These are phyloP conservation scores for Pollenia amentaria DNA, from an alignment of 2,888 invertebrate genomes.

Conservation along the genomic window DNA sequence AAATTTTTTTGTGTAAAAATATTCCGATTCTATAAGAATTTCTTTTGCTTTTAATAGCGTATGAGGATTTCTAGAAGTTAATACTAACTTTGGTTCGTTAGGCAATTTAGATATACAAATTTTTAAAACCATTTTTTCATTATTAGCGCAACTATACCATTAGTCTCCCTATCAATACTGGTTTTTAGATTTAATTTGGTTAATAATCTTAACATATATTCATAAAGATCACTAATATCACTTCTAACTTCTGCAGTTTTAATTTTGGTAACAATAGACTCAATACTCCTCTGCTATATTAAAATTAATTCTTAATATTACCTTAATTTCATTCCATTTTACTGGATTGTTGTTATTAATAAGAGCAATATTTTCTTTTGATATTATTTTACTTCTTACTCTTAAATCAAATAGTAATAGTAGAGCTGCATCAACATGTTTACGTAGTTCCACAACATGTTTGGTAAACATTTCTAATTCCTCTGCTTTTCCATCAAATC, in stretches of 20 bases:
- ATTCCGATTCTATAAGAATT: no score
- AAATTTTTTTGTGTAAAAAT: no score
- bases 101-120: conserved; percentile 55
- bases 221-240: conserved; percentile 28
- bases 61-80: conserved; percentile 50
- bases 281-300: conserved; percentile 45
- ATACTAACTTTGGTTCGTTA: conserved; percentile 50
- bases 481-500: no score
- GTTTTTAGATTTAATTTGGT: conserved; percentile 58
- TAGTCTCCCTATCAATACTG: conserved; percentile 16
- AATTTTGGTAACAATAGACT: conserved; percentile 43
- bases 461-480: no score
- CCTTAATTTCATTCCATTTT: conserved; percentile 20
- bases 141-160: conserved; percentile 48
- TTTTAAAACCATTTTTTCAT: conserved; percentile 64
- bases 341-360: conserved; percentile 32
- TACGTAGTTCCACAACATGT: no score
- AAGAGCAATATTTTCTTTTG: not conserved
- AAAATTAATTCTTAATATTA: no score
- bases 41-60: conserved; percentile 45
- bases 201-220: conserved; percentile 42
- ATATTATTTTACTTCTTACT: no score
- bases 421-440: no score
- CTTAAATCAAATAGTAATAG: no score
- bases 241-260: conserved; percentile 42